phyloP scores from a whole-genome alignment of 2,113 vertebrate genomes.

The Actenoides lindsayi region DNA sequence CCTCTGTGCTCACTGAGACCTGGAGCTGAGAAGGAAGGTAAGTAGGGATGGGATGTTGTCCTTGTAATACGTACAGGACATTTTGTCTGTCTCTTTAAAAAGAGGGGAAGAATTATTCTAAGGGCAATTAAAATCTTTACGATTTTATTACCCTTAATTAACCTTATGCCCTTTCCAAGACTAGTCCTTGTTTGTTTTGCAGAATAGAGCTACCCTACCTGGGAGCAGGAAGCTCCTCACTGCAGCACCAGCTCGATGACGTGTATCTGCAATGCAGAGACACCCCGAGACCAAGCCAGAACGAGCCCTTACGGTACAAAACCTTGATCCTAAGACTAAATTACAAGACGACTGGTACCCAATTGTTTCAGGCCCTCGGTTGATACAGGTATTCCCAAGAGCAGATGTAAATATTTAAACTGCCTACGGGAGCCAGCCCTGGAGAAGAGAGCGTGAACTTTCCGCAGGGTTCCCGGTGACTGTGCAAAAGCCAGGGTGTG shows the following conservation, averaged over 20 bases:
- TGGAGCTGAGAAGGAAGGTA: background rate
- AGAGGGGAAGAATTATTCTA: background rate
- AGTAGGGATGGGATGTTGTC: background rate
- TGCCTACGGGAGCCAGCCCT: background rate
- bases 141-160: background rate
- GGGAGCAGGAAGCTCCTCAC: background rate
- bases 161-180: background rate
- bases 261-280: background rate
- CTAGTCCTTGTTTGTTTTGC: background rate
- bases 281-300: background rate
- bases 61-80: background rate
- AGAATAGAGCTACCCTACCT: accelerated
- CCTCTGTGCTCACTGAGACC: background rate
- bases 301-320: background rate
- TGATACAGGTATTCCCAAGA: background rate
- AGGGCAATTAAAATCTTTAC: background rate
- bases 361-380: background rate
- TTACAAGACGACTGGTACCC: background rate
- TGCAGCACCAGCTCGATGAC: background rate
- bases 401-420: background rate
- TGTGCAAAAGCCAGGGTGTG: accelerated
- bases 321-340: background rate
- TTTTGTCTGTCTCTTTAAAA: background rate
- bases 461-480: background rate
- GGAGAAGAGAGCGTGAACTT: background rate